A percentile compares a stretch with the other conserved stretches of the same genome.
phyloP scores from a whole-genome alignment of 1,140 invertebrate species.

The Temnothorax nylanderi region DNA sequence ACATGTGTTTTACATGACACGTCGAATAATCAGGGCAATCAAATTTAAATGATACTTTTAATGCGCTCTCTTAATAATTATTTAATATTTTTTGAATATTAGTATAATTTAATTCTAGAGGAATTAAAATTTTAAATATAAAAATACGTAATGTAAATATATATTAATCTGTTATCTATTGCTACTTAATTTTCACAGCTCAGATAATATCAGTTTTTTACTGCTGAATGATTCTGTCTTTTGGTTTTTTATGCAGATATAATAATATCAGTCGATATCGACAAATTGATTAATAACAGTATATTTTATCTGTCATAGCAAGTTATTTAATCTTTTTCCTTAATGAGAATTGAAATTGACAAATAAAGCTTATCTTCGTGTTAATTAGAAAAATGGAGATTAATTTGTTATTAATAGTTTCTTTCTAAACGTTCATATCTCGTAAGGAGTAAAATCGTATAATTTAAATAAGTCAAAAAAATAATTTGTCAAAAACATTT shows the following conservation, averaged over 20 bases:
- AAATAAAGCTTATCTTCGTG: background rate
- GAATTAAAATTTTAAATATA: background rate
- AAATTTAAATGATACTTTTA: background rate
- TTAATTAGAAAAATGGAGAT: background rate
- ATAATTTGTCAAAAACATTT: no score
- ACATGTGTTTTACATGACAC: slow-evolving; percentile 24
- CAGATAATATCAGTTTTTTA: background rate
- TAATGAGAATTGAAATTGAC: background rate
- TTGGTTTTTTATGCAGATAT: background rate
- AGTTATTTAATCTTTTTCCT: background rate
- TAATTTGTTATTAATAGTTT: background rate
- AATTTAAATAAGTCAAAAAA: no score
- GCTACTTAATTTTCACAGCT: background rate
- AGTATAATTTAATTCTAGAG: background rate
- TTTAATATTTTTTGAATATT: background rate
- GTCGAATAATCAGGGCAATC: background rate
- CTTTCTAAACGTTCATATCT: background rate
- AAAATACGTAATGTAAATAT: background rate
- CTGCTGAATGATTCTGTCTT: background rate
- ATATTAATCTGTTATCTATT: background rate
- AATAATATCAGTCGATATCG: background rate
- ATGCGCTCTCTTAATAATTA: background rate
- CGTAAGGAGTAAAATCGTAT: no score
- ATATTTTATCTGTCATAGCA: background rate
- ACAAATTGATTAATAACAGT: background rate